Base-by-base conservation (phyloP, 2,888 invertebrate genomes). In the Dermolepida albohirtum region DNA sequence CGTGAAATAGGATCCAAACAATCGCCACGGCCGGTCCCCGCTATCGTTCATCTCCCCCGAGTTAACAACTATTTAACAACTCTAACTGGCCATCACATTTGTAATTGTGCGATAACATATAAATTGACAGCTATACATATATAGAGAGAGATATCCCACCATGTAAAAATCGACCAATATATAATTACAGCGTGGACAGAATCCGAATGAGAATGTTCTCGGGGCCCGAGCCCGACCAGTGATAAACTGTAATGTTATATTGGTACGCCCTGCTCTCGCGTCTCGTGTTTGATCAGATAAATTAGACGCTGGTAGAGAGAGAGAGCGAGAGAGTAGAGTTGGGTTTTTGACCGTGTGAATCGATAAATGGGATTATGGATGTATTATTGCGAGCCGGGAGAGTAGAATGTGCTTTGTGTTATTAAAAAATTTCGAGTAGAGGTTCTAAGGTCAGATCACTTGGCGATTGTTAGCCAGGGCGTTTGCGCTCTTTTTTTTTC, bases 301-400 rank as follows among this genome's bases (percentile, higher is more conserved):
- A 77, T 78, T 78, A 75, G 78, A 77, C 75, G 80, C 76, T 76
- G 6, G 34, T 34, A 7, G 34, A 34, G 10, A 34, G 34, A 29
- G 6, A 29, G 29, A 29, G 29, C 4, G 29, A 29, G 6, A 34
- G 34, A 34, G 34, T 34, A 34, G 34, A 75, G 79, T 80, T 81
- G 79, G 80, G 80, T 80, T 81, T 80, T 81, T 80, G 81, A 81
- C 80, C 81, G 81, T 81, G 81, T 81, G 81, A 81, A 81, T 81
- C 81, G 80, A 81, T 81, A 81, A 80, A 78, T 79, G 79, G 59
- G 79, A 79, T 80, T 80, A 79, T 76, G 75, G 78, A 78, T 78
- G 77, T 77, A 77, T 77, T 73, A 71, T 71, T 74, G 71, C 70
- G 69, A 34, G 34, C 34, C 34, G 34, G 34, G 34, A 70, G 70